Evolutionary conservation across 2,888 invertebrate genomes (phyloP), one percentile per base, ranked within the genome.

Genomic region (Drosophila mulleri): DNA sequence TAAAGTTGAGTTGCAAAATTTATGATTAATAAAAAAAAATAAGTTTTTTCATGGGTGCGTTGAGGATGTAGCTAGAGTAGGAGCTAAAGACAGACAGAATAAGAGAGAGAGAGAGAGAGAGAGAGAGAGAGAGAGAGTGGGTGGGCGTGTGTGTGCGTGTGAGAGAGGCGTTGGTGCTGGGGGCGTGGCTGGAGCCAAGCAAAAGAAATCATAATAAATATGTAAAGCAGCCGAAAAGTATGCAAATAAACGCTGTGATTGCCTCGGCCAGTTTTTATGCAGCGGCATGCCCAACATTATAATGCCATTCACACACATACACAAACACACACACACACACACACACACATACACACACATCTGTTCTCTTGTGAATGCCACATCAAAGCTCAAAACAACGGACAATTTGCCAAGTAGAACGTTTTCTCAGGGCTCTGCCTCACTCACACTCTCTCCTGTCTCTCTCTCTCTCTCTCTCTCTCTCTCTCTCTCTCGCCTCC

Each of bases 191-290:
- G 26, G 41, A 41, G 26, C 35, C 35, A 35, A 35, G 50, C 32
- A 9, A 67, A 72, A 56, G 73, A 75, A 83, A 83, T 76, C 71
- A 78, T 83, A 73, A 76, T 75, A 78, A 77, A 74, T 87, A 84
- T 84, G 84, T 78, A 82, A 84, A 84, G 71, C 69, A 82, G 85
- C 67, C 76, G 53, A 71, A 77, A 79, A 83, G 75, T 82, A 83
- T 81, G 88, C 83, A 85, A 88, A 85, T 88, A 81, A 88, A 82
- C 64, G 75, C 74, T 76, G 77, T 58, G 82, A 87, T 87, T 80
- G 80, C 73, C 74, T 64, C 50, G 63, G 67, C 67, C 69, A 54
- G 44, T 54, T 71, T 75, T 81, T 83, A 84, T 86, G 84, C 84
- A 81, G 57, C 77, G 66, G 35, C 68, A 64, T 48, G 54, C 54